Evolutionary conservation across 2,797 vertebrate genomes (phyloP).

Genomic region (Prionace glauca): DNA sequence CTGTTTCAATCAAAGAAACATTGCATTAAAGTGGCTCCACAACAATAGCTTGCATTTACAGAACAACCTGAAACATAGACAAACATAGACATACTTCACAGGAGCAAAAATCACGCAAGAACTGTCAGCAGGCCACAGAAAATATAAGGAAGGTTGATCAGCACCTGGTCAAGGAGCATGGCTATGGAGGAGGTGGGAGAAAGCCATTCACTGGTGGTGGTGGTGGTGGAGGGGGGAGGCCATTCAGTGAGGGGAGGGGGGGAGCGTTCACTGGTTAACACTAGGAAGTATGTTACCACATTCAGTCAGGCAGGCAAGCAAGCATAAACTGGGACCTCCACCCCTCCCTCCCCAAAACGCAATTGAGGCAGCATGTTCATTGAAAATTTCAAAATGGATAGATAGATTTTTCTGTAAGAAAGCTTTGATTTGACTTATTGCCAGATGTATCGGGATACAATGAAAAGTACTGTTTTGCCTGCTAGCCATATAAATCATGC

Average conservation of each 20-base stretch:
- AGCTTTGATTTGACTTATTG: no score
- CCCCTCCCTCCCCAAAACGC: no score
- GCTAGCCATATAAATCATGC: no score
- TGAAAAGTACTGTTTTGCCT: no score
- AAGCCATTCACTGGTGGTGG: no score
- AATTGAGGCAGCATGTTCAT: no score
- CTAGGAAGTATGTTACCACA: not conserved
- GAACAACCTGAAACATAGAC: not conserved
- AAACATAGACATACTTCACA: not conserved
- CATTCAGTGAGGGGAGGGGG: not conserved
- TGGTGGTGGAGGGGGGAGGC: no score
- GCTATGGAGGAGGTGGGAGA: not conserved
- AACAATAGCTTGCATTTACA: not conserved
- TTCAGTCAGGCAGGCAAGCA: not conserved
- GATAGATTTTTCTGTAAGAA: no score
- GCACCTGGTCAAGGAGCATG: not conserved
- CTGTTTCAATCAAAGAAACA: not conserved
- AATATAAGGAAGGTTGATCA: not conserved
- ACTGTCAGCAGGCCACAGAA: not conserved
- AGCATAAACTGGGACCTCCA: not conserved
- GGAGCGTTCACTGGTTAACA: not conserved
- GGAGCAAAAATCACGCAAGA: not conserved
- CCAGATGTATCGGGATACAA: no score
- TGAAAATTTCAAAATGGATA: no score
- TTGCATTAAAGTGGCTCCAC: not conserved